These are phyloP conservation scores for Phalera bucephala DNA, from an alignment of 2,888 invertebrate genomes.

Conservation along the genomic window DNA sequence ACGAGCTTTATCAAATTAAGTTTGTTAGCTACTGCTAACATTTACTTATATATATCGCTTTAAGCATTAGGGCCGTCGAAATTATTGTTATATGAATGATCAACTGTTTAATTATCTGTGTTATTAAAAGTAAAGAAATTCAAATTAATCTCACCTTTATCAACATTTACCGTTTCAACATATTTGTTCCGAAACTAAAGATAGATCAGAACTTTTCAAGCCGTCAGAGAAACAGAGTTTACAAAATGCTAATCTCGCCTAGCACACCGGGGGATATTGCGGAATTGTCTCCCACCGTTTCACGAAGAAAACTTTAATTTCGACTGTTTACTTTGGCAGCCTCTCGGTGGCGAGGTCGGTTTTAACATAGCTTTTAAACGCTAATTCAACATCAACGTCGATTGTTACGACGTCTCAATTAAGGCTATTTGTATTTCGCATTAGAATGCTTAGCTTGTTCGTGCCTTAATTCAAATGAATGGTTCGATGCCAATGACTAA, in stretches of 20 bases:
- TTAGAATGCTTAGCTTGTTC: slow-evolving; percentile 22
- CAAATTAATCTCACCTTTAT: too few relatives aligned
- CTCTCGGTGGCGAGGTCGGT: slow-evolving; percentile 21
- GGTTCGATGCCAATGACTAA: not conserved
- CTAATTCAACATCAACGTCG: slow-evolving; percentile 34
- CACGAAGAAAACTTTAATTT: slow-evolving; percentile 45
- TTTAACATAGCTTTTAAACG: slow-evolving; percentile 29
- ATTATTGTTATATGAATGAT: too few relatives aligned
- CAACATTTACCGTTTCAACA: not conserved
- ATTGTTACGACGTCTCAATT: slow-evolving; percentile 45
- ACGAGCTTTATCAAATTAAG: too few relatives aligned
- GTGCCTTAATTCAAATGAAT: slow-evolving; percentile 6
- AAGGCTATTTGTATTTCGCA: slow-evolving; percentile 37
- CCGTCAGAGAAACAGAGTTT: slow-evolving; percentile 26
- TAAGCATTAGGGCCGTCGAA: too few relatives aligned
- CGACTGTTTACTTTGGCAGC: slow-evolving; percentile 44
- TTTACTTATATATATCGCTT: too few relatives aligned
- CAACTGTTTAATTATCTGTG: too few relatives aligned
- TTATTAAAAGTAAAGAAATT: too few relatives aligned
- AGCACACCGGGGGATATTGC: slow-evolving; percentile 28
- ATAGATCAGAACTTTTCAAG: slow-evolving; percentile 17
- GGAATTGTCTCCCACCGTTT: slow-evolving; percentile 31
- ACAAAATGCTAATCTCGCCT: slow-evolving; percentile 39
- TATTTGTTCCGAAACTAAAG: slow-evolving; percentile 10
- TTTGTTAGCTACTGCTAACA: too few relatives aligned